Percentiles rank a stretch among this genome's conserved stretches.
These are phyloP conservation scores for Cynodonichthys magdalenae DNA, from an alignment of 2,797 vertebrate species.

Conservation along the genomic window DNA sequence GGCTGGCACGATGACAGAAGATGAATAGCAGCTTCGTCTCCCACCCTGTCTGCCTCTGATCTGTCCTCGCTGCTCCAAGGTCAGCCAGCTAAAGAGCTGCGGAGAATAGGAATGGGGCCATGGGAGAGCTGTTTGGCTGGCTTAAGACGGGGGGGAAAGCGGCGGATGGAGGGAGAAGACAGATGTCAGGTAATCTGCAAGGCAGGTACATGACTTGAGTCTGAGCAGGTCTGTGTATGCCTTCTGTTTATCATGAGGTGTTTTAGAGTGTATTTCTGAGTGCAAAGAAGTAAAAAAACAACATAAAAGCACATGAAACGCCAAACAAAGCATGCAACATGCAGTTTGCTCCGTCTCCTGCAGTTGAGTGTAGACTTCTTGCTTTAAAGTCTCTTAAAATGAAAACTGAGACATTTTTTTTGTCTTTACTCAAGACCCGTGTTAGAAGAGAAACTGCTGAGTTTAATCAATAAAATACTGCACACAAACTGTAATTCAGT, in stretches of 20 bases:
- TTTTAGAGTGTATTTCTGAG: conserved; percentile 26
- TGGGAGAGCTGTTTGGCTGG: conserved; percentile 36
- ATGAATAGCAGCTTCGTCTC: conserved; percentile 73
- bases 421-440: conserved; percentile 19
- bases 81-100: conserved; percentile 70
- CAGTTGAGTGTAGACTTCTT: conserved; percentile 37
- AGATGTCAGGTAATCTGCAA: conserved; percentile 59
- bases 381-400: conserved; percentile 28
- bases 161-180: conserved; percentile 38
- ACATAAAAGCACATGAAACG: conserved; percentile 33
- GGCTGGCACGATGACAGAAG: conserved; percentile 69
- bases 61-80: conserved; percentile 76
- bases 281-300: conserved; percentile 11
- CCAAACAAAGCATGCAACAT: conserved; percentile 38
- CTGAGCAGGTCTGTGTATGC: conserved; percentile 51
- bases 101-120: conserved; percentile 51
- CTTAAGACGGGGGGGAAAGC: conserved; percentile 21
- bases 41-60: conserved; percentile 71
- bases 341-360: conserved; percentile 36
- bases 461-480: conserved; percentile 1
- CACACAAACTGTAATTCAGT: conserved; percentile 10
- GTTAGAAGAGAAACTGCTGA: conserved; percentile 9
- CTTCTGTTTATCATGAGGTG: conserved; percentile 41
- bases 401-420: conserved; percentile 11
- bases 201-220: conserved; percentile 61